A percentile compares a stretch with the other conserved stretches of the same genome.
These are phyloP conservation scores for Sylvia atricapilla DNA, from an alignment of 2,113 vertebrate genomes.

Conservation along the genomic window DNA sequence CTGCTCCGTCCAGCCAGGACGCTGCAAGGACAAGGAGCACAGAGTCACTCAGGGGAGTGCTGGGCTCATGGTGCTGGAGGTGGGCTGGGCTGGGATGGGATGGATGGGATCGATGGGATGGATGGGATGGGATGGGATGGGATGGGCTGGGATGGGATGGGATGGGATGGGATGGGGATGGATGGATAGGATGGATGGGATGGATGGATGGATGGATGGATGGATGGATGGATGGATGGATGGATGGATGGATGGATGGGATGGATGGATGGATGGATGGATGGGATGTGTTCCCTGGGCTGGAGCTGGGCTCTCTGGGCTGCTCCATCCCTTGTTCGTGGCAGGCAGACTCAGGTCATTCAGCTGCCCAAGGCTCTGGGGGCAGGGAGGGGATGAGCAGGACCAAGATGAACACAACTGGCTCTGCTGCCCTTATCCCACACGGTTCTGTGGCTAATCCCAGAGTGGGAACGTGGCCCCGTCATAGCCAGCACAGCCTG, in stretches of 20 bases:
- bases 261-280: no score
- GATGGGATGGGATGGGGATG: not conserved
- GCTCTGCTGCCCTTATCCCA: not conserved
- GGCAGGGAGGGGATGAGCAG: not conserved
- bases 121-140: not conserved
- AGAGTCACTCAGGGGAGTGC: not conserved
- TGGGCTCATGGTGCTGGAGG: no score
- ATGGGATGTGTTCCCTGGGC: no score
- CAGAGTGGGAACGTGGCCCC: fast-evolving
- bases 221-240: no score
- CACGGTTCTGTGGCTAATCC: fast-evolving
- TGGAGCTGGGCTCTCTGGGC: not conserved
- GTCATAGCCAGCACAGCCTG: fast-evolving
- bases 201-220: no score
- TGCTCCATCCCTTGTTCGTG: no score
- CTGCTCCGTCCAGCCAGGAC: not conserved
- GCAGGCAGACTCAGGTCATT: not conserved
- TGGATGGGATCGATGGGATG: no score
- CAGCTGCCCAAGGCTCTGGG: not conserved
- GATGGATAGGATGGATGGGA: no score
- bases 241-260: no score
- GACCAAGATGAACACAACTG: fast-evolving
- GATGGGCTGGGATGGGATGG: not conserved
- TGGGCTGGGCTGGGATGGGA: no score
- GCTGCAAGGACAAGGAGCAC: not conserved